Evolutionary conservation across 92 coral and sea anemone genomes (phyloP).

Genomic region (Ricordea florida): DNA sequence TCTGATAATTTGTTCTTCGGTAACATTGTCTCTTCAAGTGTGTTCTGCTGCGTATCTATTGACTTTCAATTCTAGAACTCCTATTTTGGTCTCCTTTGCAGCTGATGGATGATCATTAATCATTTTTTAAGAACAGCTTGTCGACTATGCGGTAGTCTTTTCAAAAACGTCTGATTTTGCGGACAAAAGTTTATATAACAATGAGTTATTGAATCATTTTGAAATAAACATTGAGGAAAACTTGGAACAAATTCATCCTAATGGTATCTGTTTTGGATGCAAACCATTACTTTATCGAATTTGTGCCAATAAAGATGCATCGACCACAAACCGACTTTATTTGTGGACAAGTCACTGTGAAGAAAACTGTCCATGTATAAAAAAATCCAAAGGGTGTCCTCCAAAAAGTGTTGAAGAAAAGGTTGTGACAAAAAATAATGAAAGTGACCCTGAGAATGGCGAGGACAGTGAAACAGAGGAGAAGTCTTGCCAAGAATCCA

Average conservation of each 20-base stretch:
- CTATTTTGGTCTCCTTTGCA: no score
- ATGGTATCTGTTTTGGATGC: background rate
- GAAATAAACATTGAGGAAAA: background rate
- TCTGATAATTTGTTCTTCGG: no score
- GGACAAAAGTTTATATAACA: conserved; percentile 14
- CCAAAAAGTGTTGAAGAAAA: no score
- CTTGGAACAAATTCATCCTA: conserved; percentile 3
- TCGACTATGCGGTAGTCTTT: conserved; percentile 8
- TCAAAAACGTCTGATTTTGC: background rate
- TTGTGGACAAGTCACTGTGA: conserved; percentile 8
- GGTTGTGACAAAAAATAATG: no score
- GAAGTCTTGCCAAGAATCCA: no score
- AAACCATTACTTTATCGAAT: conserved; percentile 2
- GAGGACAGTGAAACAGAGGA: no score
- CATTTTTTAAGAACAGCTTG: conserved; percentile 6
- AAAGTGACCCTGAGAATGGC: no score
- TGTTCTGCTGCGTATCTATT: background rate
- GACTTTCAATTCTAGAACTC: no score
- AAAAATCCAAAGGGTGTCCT: background rate
- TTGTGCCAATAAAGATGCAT: background rate
- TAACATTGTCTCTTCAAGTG: no score
- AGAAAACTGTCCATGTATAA: conserved; percentile 3
- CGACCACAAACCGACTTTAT: background rate
- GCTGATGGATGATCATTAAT: background rate
- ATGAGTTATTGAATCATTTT: conserved; percentile 2